A percentile compares a stretch with the other conserved stretches of the same genome.
Evolutionary conservation across 1,140 invertebrate species (phyloP).

Genomic region (Drosophila cardini): DNA sequence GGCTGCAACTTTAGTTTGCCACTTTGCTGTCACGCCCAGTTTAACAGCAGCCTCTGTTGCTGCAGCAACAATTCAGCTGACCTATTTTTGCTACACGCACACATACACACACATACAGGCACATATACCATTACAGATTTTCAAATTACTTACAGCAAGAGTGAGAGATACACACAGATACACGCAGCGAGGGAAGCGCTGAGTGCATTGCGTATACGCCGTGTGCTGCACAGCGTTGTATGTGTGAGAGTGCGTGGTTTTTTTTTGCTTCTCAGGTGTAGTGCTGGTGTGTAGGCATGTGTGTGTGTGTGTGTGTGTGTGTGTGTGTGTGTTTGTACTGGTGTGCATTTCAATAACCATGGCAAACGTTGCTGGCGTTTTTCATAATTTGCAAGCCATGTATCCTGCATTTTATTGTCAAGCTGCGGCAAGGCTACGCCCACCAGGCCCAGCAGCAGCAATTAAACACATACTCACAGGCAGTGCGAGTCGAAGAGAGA

Average conservation of each 20-base stretch:
- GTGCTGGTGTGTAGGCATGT: not conserved
- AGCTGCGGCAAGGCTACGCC: constrained; percentile 65
- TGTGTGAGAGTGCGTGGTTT: constrained; percentile 13
- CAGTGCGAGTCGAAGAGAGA: not conserved
- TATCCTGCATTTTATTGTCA: constrained; percentile 68
- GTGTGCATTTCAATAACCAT: constrained; percentile 68
- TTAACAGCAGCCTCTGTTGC: constrained; percentile 58
- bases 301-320: constrained; percentile 16
- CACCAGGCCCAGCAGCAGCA: constrained; percentile 49
- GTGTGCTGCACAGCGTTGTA: constrained; percentile 18
- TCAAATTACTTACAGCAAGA: constrained; percentile 75
- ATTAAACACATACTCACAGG: constrained; percentile 48
- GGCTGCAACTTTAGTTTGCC: constrained; percentile 75
- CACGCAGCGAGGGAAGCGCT: constrained; percentile 4
- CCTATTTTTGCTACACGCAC: constrained; percentile 67
- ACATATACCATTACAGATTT: constrained; percentile 54
- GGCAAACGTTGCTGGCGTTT: constrained; percentile 51
- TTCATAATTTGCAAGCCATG: constrained; percentile 68
- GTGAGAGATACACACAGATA: constrained; percentile 34
- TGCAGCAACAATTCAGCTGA: constrained; percentile 62
- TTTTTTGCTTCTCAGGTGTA: not conserved
- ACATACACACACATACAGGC: constrained; percentile 45
- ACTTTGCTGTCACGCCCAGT: constrained; percentile 76
- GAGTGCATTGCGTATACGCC: constrained; percentile 46
- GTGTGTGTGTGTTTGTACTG: constrained; percentile 27